phyloP scores from a whole-genome alignment of 2,888 invertebrate species.

The Pharmacophagus antenor region DNA sequence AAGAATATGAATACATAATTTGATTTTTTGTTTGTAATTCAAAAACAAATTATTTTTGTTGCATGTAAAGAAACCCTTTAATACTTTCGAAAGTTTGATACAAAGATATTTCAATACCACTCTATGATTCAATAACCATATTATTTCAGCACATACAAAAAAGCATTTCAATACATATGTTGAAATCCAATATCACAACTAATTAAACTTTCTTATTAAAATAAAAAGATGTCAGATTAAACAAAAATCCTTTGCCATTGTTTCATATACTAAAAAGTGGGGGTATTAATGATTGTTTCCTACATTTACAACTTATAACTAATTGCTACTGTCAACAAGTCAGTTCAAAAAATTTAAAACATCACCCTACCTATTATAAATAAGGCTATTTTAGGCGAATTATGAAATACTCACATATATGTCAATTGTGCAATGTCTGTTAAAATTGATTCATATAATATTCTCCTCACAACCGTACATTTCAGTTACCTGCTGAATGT shows the following conservation, averaged over 20 bases:
- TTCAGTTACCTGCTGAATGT: neutral
- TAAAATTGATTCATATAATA: neutral
- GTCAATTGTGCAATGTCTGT: neutral
- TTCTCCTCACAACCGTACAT: neutral
- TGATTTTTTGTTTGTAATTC: too few relatives aligned
- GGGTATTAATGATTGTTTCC: conserved; percentile 43
- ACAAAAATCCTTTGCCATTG: neutral
- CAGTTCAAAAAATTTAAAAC: conserved; percentile 58
- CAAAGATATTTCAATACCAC: neutral
- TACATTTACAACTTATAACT: conserved; percentile 66
- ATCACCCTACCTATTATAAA: conserved; percentile 23
- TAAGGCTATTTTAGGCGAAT: conserved; percentile 31
- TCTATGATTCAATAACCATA: neutral
- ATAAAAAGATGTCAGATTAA: conserved; percentile 1
- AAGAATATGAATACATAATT: neutral
- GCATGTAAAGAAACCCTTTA: too few relatives aligned
- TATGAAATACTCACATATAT: conserved; percentile 20
- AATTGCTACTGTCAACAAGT: conserved; percentile 61
- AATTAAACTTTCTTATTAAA: conserved; percentile 5
- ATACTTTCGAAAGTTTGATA: too few relatives aligned
- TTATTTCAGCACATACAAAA: neutral
- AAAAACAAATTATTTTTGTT: neutral
- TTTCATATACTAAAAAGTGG: conserved; percentile 15
- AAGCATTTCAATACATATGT: too few relatives aligned
- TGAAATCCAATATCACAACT: conserved; percentile 12